Percentiles rank a stretch among this genome's conserved stretches.
These are phyloP conservation scores for Magallana gigas DNA, from an alignment of 1,140 invertebrate genomes.

Conservation along the genomic window DNA sequence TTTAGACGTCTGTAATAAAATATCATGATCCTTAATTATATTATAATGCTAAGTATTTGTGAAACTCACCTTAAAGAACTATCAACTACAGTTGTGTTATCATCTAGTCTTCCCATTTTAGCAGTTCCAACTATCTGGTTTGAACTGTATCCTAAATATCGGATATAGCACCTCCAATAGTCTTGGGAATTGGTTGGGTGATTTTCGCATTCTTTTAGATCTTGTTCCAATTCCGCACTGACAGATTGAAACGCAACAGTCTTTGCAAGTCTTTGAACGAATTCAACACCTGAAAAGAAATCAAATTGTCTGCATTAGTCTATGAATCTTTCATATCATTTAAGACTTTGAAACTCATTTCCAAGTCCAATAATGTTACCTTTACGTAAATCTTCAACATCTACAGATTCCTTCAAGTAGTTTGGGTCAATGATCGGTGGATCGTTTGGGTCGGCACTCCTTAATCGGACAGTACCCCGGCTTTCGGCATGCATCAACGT, in stretches of 20 bases:
- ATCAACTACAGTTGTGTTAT: conserved; percentile 40
- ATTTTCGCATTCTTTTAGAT: background rate
- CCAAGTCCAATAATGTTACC: background rate
- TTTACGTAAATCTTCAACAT: conserved; percentile 32
- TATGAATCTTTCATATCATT: no score
- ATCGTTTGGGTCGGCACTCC: conserved; percentile 15
- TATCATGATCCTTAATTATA: no score
- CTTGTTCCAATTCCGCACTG: background rate
- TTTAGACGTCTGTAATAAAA: background rate
- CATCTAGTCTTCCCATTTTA: conserved; percentile 21
- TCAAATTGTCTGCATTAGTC: background rate
- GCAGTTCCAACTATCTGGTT: background rate
- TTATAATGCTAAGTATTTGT: background rate
- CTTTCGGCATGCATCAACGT: conserved; percentile 19
- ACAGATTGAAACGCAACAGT: background rate
- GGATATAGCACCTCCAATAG: conserved; percentile 29
- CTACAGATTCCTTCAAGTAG: background rate
- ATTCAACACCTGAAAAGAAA: conserved; percentile 15
- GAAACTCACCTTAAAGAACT: conserved; percentile 23
- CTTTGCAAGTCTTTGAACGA: background rate
- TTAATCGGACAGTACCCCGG: conserved; percentile 27
- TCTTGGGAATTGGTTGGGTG: background rate
- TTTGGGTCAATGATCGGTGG: conserved; percentile 25
- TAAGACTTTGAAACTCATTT: no score
- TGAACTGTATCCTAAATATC: conserved; percentile 12